Conservation (phyloP, 1,140 invertebrate species). For the Temnothorax nylanderi region DNA sequence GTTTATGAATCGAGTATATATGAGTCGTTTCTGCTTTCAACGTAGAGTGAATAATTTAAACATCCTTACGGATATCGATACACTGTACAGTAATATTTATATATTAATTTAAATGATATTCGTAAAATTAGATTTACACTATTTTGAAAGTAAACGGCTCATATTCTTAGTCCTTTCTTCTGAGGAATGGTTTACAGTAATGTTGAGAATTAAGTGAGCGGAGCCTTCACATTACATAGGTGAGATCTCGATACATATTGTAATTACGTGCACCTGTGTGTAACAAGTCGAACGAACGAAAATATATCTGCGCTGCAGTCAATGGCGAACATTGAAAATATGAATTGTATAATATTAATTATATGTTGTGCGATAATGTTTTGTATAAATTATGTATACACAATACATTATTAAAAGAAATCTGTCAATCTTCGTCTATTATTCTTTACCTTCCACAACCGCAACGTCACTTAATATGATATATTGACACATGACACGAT, state of each 20-base stretch:
- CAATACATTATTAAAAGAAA: conserved; percentile 12
- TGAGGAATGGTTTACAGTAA: no score
- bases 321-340: conserved; percentile 64
- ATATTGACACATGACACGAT: not conserved
- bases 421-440: not conserved
- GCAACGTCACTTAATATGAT: not conserved
- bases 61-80: not conserved
- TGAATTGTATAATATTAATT: conserved; percentile 65
- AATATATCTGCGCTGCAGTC: not conserved
- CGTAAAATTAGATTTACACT: not conserved
- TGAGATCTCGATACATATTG: conserved; percentile 29
- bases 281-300: not conserved
- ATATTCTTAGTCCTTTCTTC: not conserved
- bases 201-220: not conserved
- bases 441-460: not conserved
- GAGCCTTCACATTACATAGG: not conserved
- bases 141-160: conserved; percentile 24
- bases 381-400: conserved; percentile 54
- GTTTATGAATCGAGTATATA: not conserved
- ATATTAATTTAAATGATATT: not conserved
- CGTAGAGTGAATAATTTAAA: not conserved
- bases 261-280: not conserved
- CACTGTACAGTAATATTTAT: not conserved
- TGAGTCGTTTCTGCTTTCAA: conserved; percentile 15
- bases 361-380: conserved; percentile 71